A percentile compares a stretch with the other conserved stretches of the same genome.
Evolutionary conservation across 1,140 invertebrate genomes (phyloP).

Genomic region (Antheraea mylitta): DNA sequence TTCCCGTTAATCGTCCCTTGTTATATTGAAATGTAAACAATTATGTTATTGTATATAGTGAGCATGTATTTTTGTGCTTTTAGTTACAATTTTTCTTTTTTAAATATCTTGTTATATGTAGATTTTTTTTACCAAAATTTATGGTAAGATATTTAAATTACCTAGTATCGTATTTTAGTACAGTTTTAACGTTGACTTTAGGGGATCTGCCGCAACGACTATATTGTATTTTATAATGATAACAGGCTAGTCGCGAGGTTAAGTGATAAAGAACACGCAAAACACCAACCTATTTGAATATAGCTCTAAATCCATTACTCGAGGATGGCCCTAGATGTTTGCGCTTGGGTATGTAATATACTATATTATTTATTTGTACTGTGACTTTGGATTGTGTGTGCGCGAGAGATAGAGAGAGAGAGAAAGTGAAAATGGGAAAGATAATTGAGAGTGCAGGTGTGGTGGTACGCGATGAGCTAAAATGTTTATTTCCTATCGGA

Average conservation of each 20-base stretch:
- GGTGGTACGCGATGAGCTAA: conserved; percentile 49
- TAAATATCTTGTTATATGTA: neutral
- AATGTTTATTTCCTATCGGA: conserved; percentile 77
- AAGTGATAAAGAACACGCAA: conserved; percentile 36
- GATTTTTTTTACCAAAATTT: conserved; percentile 4
- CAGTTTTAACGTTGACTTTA: conserved; percentile 16
- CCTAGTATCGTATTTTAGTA: conserved; percentile 7
- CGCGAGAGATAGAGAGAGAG: conserved; percentile 28
- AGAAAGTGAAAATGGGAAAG: conserved; percentile 13
- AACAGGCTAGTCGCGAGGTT: conserved; percentile 35
- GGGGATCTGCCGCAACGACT: conserved; percentile 52
- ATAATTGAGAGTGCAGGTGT: conserved; percentile 10
- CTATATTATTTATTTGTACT: conserved; percentile 73
- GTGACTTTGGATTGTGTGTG: conserved; percentile 54
- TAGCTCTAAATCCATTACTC: conserved; percentile 56
- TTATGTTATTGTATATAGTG: conserved; percentile 1
- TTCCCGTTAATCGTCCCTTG: conserved; percentile 39
- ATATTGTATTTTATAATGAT: conserved; percentile 28
- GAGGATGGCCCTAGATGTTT: conserved; percentile 64
- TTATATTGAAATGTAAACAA: conserved; percentile 9
- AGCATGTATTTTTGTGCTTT: conserved; percentile 1
- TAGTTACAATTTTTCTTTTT: neutral
- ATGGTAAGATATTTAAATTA: neutral
- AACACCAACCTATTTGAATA: conserved; percentile 59
- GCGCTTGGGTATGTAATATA: conserved; percentile 72